phyloP scores from a whole-genome alignment of 1,140 invertebrate species.

The Megathymus violae region DNA sequence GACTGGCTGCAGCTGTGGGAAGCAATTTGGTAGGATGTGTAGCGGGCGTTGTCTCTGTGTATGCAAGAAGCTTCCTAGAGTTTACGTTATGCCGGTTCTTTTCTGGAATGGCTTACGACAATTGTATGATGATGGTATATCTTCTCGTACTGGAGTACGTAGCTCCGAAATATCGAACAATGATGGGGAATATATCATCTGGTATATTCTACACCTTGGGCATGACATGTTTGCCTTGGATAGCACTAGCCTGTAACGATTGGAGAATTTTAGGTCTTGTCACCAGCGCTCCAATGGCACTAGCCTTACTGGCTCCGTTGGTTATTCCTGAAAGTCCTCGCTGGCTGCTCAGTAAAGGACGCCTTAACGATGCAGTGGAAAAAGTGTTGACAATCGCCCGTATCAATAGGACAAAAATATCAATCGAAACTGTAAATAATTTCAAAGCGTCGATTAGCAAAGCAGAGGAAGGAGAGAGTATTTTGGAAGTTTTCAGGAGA shows the following conservation, averaged over 20 bases:
- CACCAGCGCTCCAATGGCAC: conserved; percentile 72
- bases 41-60: conserved; percentile 86
- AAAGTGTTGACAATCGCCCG: conserved; percentile 78
- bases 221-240: conserved; percentile 84
- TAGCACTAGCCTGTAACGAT: conserved; percentile 87
- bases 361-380: conserved; percentile 85
- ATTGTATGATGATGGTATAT: conserved; percentile 90
- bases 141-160: conserved; percentile 86
- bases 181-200: conserved; percentile 86
- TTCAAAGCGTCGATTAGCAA: conserved; percentile 53
- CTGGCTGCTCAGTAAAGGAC: conserved; percentile 88
- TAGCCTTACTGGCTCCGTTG: conserved; percentile 78
- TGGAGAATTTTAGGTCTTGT: conserved; percentile 88
- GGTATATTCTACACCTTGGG: conserved; percentile 86
- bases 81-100: conserved; percentile 86
- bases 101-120: conserved; percentile 90
- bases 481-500: conserved; percentile 54
- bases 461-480: conserved; percentile 45
- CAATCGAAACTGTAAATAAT: conserved; percentile 55
- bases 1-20: conserved; percentile 86
- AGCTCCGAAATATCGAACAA: conserved; percentile 85
- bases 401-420: conserved; percentile 60
- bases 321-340: conserved; percentile 89
- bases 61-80: conserved; percentile 84
- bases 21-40: conserved; percentile 86